Conservation (phyloP, 2,888 invertebrate genomes). For the Podabrus alpinus region DNA sequence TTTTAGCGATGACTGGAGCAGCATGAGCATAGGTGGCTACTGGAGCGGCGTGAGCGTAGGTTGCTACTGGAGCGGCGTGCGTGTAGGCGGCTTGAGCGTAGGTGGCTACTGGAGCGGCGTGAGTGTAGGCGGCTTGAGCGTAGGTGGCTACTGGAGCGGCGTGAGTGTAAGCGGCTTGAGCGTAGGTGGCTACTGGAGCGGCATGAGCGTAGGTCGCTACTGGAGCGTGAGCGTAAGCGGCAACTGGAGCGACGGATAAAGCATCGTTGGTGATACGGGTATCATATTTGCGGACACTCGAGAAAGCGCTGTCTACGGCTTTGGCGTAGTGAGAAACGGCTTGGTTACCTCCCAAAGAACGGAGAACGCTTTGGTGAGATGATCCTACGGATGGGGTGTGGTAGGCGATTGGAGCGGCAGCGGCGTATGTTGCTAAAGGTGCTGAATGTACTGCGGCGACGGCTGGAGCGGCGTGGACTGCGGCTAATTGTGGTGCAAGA, state of each 20-base stretch:
- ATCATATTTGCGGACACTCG: conserved; percentile 64
- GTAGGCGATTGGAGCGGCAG: conserved; percentile 40
- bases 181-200: conserved; percentile 51
- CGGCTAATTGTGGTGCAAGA: conserved; percentile 42
- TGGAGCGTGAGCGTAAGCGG: conserved; percentile 52
- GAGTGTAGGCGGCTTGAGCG: conserved; percentile 27
- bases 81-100: conserved; percentile 48
- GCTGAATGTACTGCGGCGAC: conserved; percentile 39
- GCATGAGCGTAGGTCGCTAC: conserved; percentile 44
- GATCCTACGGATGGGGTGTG: conserved; percentile 53
- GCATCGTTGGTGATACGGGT: conserved; percentile 64
- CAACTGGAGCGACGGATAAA: conserved; percentile 52
- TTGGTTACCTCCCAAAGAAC: conserved; percentile 61
- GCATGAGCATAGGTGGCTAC: conserved; percentile 42
- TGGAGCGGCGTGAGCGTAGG: conserved; percentile 45
- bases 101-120: conserved; percentile 39
- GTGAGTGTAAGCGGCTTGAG: conserved; percentile 44
- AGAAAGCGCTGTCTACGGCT: conserved; percentile 64
- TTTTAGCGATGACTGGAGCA: conserved; percentile 44
- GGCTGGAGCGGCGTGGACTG: conserved; percentile 39
- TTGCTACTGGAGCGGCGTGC: conserved; percentile 49
- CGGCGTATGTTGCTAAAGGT: conserved; percentile 35
- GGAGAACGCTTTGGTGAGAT: conserved; percentile 62
- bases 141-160: conserved; percentile 45
- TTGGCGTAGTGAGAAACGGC: conserved; percentile 63